Conservation (phyloP, 1,140 invertebrate genomes). For the Sarcophaga peregrina region DNA sequence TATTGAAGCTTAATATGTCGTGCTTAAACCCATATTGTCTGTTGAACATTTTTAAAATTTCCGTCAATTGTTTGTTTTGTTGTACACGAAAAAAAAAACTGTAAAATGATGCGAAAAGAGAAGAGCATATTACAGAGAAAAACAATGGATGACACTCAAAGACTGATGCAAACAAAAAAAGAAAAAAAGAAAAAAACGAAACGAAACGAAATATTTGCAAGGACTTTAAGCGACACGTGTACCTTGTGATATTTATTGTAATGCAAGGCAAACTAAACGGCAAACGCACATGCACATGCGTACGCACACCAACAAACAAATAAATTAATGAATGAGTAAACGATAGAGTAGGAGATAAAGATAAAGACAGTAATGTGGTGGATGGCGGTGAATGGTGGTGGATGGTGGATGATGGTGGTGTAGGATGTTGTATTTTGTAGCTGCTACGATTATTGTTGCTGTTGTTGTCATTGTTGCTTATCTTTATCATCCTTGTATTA, state of each 20-base stretch:
- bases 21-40: neutral
- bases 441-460: neutral
- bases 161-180: no score
- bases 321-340: no score
- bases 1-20: slow-evolving; percentile 1
- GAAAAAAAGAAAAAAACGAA: no score
- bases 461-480: neutral
- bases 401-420: neutral
- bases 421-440: neutral
- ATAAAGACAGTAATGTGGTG: no score
- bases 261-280: neutral
- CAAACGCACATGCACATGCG: neutral
- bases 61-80: neutral
- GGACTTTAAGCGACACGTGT: slow-evolving; percentile 11
- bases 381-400: neutral
- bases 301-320: neutral
- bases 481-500: neutral
- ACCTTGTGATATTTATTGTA: slow-evolving; percentile 2
- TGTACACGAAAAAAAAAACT: no score
- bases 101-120: no score
- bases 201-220: neutral
- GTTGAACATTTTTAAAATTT: neutral
- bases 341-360: no score
- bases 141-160: no score
- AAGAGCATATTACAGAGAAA: no score